A percentile compares a stretch with the other conserved stretches of the same genome.
Evolutionary conservation across 2,797 vertebrate species (phyloP).

Genomic region (Loris lydekkerianus): DNA sequence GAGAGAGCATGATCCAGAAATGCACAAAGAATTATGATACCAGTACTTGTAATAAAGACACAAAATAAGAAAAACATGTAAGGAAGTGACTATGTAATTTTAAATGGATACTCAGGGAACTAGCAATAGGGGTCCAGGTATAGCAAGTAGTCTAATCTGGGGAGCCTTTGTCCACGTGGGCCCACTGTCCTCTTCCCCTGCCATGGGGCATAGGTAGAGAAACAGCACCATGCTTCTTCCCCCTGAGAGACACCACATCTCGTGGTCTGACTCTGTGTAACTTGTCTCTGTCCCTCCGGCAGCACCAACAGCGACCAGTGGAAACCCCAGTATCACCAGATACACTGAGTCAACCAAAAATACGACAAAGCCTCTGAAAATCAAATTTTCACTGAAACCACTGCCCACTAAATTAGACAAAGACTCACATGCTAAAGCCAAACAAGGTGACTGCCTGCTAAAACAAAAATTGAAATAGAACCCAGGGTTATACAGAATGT

Average conservation of each 20-base stretch:
- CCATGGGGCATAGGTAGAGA: too few species aligned
- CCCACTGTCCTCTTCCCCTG: not conserved
- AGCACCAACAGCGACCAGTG: not conserved
- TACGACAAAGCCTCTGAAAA: not conserved
- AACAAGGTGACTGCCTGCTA: not conserved
- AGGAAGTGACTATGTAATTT: not conserved
- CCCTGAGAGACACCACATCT: not conserved
- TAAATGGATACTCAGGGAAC: not conserved
- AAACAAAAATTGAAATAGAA: not conserved
- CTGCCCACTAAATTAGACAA: not conserved
- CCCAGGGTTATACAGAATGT: constrained; percentile 30
- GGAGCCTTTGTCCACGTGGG: not conserved
- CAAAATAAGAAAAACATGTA: not conserved
- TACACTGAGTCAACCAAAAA: not conserved
- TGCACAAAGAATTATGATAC: not conserved
- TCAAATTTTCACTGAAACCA: not conserved
- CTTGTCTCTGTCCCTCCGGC: not conserved
- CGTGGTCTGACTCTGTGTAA: not conserved
- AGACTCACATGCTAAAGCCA: not conserved
- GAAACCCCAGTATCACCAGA: not conserved
- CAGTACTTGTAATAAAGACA: not conserved
- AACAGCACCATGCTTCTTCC: not conserved
- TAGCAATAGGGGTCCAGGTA: not conserved
- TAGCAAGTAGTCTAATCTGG: not conserved
- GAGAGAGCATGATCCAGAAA: not conserved